phyloP scores from a whole-genome alignment of 2,888 invertebrate genomes.

The Reticulitermes lucifugus region DNA sequence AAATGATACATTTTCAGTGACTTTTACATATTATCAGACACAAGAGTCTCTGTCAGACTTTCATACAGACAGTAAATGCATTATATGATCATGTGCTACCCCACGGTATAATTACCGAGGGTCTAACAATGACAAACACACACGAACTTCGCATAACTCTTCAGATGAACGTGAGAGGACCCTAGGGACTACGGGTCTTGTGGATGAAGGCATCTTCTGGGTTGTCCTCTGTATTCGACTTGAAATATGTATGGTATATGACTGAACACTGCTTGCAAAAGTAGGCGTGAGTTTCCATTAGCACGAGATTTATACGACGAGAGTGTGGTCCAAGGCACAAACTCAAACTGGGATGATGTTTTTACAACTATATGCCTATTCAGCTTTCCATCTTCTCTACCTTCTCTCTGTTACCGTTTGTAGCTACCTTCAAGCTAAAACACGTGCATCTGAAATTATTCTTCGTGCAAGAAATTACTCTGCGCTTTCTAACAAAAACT shows the following conservation, averaged over 20 bases:
- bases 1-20: no score
- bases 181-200: neutral
- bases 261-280: neutral
- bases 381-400: neutral
- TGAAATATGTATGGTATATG: neutral
- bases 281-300: neutral
- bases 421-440: neutral
- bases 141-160: no score
- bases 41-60: no score
- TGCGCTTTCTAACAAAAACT: neutral
- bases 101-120: no score
- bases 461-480: conserved; percentile 3
- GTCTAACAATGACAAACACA: no score
- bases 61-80: no score
- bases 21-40: no score
- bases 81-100: no score
- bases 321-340: neutral
- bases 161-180: no score
- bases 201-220: neutral
- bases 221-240: neutral
- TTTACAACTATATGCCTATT: neutral
- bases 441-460: neutral
- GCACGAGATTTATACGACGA: neutral
- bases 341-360: neutral
- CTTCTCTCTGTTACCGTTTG: neutral